Evolutionary conservation across 2,113 vertebrate genomes (phyloP).

Genomic region (Nothoprocta pentlandii): DNA sequence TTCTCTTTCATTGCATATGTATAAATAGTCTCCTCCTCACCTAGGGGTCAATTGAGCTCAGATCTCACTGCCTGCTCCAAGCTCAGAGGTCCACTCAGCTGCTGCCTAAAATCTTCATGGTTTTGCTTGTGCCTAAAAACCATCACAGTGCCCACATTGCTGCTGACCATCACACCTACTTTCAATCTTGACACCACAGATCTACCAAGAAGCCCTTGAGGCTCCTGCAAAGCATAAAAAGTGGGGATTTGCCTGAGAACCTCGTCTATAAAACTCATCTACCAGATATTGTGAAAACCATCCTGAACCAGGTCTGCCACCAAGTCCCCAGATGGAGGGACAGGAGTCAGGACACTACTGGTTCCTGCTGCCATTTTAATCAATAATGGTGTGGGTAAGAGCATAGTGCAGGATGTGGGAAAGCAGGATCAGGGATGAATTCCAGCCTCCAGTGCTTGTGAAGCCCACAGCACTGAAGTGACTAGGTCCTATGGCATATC

Average conservation of each 20-base stretch:
- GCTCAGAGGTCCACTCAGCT: not conserved
- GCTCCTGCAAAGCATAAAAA: not conserved
- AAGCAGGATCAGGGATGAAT: slow-evolving; percentile 22
- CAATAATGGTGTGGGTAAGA: not conserved
- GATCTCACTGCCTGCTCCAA: not conserved
- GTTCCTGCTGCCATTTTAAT: not conserved
- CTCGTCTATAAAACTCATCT: not conserved
- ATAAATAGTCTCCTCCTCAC: slow-evolving; percentile 44
- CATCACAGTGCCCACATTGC: not conserved
- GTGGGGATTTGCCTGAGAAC: not conserved
- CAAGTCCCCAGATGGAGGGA: not conserved
- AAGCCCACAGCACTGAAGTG: not conserved
- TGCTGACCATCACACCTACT: not conserved
- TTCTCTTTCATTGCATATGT: slow-evolving; percentile 30
- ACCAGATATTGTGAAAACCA: not conserved
- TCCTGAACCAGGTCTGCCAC: not conserved
- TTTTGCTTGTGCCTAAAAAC: not conserved
- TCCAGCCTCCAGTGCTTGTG: slow-evolving; percentile 29
- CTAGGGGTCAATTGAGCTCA: not conserved
- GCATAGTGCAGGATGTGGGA: slow-evolving; percentile 38
- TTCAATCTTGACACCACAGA: not conserved
- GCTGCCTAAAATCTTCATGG: not conserved
- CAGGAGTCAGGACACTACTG: not conserved
- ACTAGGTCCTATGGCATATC: not conserved
- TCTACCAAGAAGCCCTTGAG: not conserved